Percentiles rank a stretch among this genome's conserved stretches.
Conservation (phyloP, 2,888 invertebrate genomes). For the Napeogenes inachia region DNA sequence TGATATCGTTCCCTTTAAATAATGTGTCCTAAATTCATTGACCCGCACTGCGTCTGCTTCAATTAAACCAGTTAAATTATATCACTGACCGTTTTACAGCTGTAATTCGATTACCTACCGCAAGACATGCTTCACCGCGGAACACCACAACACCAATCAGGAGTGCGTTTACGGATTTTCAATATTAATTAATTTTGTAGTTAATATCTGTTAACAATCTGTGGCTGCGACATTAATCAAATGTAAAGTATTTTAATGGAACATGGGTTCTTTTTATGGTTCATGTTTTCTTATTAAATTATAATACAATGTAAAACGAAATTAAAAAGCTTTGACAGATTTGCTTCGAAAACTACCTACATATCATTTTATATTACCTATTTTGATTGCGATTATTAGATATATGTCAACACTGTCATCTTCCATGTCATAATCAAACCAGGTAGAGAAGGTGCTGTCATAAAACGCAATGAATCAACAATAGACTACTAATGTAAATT, state of each 20-base stretch:
- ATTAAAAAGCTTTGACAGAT: too few relatives aligned
- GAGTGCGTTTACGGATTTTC: constrained; percentile 17
- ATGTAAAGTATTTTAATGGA: background rate
- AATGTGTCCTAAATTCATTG: constrained; percentile 54
- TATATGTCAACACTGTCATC: constrained; percentile 36
- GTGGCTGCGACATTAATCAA: background rate
- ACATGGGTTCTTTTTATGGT: background rate
- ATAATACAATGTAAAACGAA: too few relatives aligned
- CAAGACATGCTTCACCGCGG: constrained; percentile 49
- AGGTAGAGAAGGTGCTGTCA: constrained; percentile 37
- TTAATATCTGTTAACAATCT: background rate
- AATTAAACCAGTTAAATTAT: constrained; percentile 74
- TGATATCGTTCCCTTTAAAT: constrained; percentile 1
- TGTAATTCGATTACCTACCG: constrained; percentile 65
- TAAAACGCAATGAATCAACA: constrained; percentile 57
- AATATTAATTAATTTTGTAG: constrained; percentile 13
- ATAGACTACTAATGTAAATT: constrained; percentile 65
- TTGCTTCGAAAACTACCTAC: too few relatives aligned
- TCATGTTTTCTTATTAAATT: too few relatives aligned
- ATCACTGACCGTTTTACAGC: constrained; percentile 64
- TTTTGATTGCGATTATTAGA: constrained; percentile 14
- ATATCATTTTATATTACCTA: constrained; percentile 18
- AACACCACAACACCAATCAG: constrained; percentile 34
- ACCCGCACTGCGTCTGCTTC: constrained; percentile 66
- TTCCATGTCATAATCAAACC: constrained; percentile 65